Evolutionary conservation across 2,113 vertebrate species (phyloP), one percentile per base, ranked within the genome.

Genomic region (Laterallus jamaicensis): DNA sequence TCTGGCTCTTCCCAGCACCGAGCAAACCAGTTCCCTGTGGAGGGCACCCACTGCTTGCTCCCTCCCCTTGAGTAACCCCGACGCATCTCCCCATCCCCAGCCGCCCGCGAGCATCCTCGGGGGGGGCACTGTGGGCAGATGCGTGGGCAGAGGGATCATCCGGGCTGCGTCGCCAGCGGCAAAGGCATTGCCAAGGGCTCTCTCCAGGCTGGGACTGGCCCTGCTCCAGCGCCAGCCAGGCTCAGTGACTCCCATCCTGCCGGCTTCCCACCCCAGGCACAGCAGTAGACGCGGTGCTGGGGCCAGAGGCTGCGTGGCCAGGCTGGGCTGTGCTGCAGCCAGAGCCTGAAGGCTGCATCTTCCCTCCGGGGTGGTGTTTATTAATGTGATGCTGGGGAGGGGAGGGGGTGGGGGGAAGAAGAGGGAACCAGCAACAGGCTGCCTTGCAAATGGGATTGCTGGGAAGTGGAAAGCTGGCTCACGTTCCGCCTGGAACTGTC

Each of bases 141-240:
- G 29, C 11, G 8, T 55, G 0, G 19, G 66, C 16, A 1, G 11
- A 24, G 50, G 62, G 37, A n/a, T 83, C 69, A 29, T 3, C 56
- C 3, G 0, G 18, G 77, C 78, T 73, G 63, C 3, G 6, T 52
- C 1, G 0, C n/a, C 2, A 1, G 10, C 1, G 3, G 60, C 88
- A 22, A 25, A 85, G 69, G 39, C 83, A 10, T 5, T 1, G 1
- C 87, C 68, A 10, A 5, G 73, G 39, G 81, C 77, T 19, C 37
- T 78, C 4, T 2, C 28, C 0, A 7, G 63, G 40, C 62, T 20
- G 85, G 63, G 52, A 1, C 59, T 18, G 85, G 69, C 73, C 10
- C 40, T 0, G 68, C 32, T 92, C 90, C 95, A 44, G 50, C 35
- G 1, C 63, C 54, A 73, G 39, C 84, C 68, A 7, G 7, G 77